Percentiles rank a stretch among this genome's conserved stretches.
These are phyloP conservation scores for Drosophila funebris DNA, from an alignment of 1,140 invertebrate genomes.

Conservation along the genomic window DNA sequence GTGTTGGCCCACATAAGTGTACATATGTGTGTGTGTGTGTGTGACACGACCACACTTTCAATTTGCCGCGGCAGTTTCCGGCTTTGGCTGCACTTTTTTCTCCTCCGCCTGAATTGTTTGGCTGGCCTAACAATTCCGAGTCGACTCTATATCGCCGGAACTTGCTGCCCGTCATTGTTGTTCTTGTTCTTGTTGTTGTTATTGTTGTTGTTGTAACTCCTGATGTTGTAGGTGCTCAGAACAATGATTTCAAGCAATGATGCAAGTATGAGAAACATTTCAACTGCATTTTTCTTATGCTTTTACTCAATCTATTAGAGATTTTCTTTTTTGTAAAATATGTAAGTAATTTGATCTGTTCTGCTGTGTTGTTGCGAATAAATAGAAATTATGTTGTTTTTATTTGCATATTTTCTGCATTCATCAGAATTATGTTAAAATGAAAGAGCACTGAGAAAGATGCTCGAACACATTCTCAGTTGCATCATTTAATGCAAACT, in stretches of 20 bases:
- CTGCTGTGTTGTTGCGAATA: too few relatives aligned
- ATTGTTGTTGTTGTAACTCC: not conserved
- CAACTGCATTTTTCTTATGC: not conserved
- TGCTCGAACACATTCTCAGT: not conserved
- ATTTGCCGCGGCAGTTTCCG: constrained; percentile 65
- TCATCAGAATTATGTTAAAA: not conserved
- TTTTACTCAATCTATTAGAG: constrained; percentile 2
- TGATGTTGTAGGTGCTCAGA: not conserved
- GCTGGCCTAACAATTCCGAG: constrained; percentile 16
- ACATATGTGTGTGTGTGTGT: constrained; percentile 12
- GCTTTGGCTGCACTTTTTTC: constrained; percentile 31
- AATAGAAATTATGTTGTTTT: too few relatives aligned
- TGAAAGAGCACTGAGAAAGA: not conserved
- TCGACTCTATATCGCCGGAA: constrained; percentile 9
- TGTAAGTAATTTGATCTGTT: not conserved
- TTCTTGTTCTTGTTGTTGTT: not conserved
- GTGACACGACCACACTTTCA: constrained; percentile 53
- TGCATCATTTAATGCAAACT: constrained; percentile 46
- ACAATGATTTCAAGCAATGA: not conserved
- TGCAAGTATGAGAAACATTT: not conserved
- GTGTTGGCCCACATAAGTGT: not conserved
- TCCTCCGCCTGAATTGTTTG: constrained; percentile 8
- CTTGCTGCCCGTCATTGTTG: constrained; percentile 5
- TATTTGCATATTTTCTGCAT: not conserved
- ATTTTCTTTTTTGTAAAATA: not conserved